Conservation (phyloP, 1,140 invertebrate species). For the Rhagoletis zephyria region DNA sequence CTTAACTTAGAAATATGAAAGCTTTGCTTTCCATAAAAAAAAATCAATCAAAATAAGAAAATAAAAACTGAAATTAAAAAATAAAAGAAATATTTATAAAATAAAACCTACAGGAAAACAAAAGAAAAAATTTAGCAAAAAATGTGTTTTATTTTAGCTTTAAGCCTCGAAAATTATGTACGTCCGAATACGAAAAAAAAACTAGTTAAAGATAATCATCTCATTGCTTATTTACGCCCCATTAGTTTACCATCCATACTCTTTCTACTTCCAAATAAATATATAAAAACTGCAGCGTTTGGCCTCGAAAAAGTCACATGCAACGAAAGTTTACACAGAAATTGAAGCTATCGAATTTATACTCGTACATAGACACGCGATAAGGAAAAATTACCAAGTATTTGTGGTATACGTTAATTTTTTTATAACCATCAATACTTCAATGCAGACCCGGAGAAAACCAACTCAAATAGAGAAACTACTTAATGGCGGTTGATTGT, state of each 20-base stretch:
- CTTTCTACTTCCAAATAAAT: not conserved
- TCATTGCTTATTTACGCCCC: too few species aligned
- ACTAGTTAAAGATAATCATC: too few species aligned
- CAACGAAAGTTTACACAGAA: not conserved
- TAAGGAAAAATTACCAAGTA: constrained; percentile 2
- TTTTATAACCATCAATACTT: not conserved
- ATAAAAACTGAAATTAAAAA: not conserved
- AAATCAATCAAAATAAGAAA: not conserved
- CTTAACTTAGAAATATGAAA: not conserved
- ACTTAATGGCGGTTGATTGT: too few species aligned
- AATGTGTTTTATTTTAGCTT: not conserved
- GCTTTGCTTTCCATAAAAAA: not conserved
- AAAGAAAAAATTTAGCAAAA: not conserved
- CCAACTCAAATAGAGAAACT: not conserved
- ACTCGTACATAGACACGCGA: not conserved
- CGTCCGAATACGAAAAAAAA: too few species aligned
- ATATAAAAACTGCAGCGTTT: not conserved
- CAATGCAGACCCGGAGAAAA: not conserved
- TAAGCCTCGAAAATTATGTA: not conserved
- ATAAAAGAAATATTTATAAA: not conserved
- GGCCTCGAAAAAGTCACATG: not conserved
- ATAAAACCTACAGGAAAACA: not conserved
- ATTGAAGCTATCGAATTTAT: not conserved
- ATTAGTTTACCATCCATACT: too few species aligned
- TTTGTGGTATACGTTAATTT: not conserved